Percentiles rank a stretch among this genome's conserved stretches.
These are phyloP conservation scores for Pterostichus niger DNA, from an alignment of 2,888 invertebrate species.

Conservation along the genomic window DNA sequence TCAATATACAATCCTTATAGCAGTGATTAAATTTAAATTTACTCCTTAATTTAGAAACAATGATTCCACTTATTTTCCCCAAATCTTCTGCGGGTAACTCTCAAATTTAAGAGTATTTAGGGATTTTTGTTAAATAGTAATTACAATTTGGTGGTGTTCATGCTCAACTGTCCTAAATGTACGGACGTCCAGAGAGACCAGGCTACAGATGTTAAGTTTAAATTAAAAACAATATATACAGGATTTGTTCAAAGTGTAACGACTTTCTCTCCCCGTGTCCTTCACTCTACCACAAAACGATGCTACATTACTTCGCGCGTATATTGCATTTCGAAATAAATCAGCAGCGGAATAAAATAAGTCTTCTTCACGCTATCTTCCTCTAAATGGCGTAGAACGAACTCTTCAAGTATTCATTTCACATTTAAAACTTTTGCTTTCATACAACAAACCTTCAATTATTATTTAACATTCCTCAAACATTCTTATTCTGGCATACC, in stretches of 20 bases:
- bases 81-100: slow-evolving; percentile 9
- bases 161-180: slow-evolving; percentile 35
- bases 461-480: too few species aligned
- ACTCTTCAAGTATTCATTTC: too few species aligned
- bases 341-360: neutral
- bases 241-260: slow-evolving; percentile 59
- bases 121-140: slow-evolving; percentile 73
- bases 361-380: too few species aligned
- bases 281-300: slow-evolving; percentile 30
- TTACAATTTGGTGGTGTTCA: slow-evolving; percentile 66
- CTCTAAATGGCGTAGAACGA: too few species aligned
- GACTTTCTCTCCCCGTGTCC: slow-evolving; percentile 49
- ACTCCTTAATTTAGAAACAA: slow-evolving; percentile 24
- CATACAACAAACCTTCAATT: too few species aligned
- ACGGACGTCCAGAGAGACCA: slow-evolving; percentile 37
- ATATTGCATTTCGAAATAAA: slow-evolving; percentile 3
- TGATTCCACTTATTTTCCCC: slow-evolving; percentile 21
- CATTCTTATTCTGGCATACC: too few species aligned
- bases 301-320: slow-evolving; percentile 17
- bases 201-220: slow-evolving; percentile 62
- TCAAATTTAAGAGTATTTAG: slow-evolving; percentile 67
- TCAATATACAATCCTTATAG: slow-evolving; percentile 4
- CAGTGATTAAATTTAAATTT: slow-evolving; percentile 40
- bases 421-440: too few species aligned
- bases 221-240: slow-evolving; percentile 63